Percentiles rank a stretch among this genome's conserved stretches.
phyloP scores from a whole-genome alignment of 2,888 invertebrate genomes.

The Eupsilia transversa region DNA sequence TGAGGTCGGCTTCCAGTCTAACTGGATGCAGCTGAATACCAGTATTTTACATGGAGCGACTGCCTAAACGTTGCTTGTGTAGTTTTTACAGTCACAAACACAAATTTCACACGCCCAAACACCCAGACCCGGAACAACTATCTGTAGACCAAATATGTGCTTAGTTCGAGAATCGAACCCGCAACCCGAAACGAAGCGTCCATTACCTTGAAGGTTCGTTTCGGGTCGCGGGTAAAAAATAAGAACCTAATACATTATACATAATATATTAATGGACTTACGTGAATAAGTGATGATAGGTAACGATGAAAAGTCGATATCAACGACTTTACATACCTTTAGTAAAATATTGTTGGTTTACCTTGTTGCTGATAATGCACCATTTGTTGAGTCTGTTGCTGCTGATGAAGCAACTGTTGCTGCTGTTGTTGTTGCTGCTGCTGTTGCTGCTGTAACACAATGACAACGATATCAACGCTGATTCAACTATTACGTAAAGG shows the following conservation, averaged over 20 bases:
- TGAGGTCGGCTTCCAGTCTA: no score
- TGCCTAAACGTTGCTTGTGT: background rate
- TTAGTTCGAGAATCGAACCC: slow-evolving; percentile 5
- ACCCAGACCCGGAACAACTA: slow-evolving; percentile 13
- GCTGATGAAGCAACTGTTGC: slow-evolving; percentile 80
- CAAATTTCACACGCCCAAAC: slow-evolving; percentile 9
- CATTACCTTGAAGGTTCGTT: no score
- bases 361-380: slow-evolving; percentile 86
- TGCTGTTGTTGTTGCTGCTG: slow-evolving; percentile 85
- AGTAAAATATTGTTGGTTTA: slow-evolving; percentile 19
- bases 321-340: background rate
- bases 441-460: slow-evolving; percentile 74
- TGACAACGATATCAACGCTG: slow-evolving; percentile 36
- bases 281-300: slow-evolving; percentile 6
- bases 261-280: slow-evolving; percentile 18
- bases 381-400: slow-evolving; percentile 86
- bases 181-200: background rate
- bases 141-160: background rate
- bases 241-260: background rate
- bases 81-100: slow-evolving; percentile 17
- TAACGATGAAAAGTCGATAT: background rate
- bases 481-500: background rate
- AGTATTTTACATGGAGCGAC: no score
- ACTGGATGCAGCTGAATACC: no score
- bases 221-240: no score